phyloP scores from a whole-genome alignment of 2,113 vertebrate genomes.

The Tragulus kanchil region DNA sequence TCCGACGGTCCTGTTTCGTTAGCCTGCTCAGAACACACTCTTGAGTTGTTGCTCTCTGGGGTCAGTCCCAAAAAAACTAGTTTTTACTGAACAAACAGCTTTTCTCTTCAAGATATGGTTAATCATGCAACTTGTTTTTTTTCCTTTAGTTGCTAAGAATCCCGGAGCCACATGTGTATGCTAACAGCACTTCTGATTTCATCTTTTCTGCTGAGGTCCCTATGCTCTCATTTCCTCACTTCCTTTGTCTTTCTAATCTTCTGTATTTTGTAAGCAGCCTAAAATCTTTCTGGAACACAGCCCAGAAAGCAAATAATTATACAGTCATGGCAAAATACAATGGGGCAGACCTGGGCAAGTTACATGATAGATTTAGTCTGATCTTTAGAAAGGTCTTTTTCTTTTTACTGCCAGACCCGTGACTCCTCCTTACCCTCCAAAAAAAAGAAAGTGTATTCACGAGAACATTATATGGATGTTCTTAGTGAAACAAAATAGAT shows the following conservation, averaged over 20 bases:
- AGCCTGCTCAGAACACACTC: not conserved
- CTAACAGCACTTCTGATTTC: constrained; percentile 2
- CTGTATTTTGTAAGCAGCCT: constrained; percentile 56
- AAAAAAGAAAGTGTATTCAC: not conserved
- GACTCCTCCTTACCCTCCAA: not conserved
- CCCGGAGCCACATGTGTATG: not conserved
- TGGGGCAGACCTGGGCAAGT: not conserved
- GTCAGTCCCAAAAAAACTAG: not conserved
- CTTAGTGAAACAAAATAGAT: not conserved
- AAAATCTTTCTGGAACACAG: constrained; percentile 39
- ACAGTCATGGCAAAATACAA: not conserved
- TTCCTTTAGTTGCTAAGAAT: not conserved
- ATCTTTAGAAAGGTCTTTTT: not conserved
- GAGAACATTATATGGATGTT: not conserved
- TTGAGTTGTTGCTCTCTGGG: not conserved
- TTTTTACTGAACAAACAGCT: not conserved
- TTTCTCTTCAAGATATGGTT: not conserved
- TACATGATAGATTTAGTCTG: constrained; percentile 3
- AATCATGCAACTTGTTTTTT: not conserved
- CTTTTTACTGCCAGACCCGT: not conserved
- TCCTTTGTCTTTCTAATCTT: constrained; percentile 52
- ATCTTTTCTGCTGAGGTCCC: not conserved
- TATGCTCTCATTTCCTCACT: not conserved
- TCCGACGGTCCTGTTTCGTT: not conserved
- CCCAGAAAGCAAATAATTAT: constrained; percentile 31